Conservation (phyloP, 2,888 invertebrate species). For the Drosophila testacea region DNA sequence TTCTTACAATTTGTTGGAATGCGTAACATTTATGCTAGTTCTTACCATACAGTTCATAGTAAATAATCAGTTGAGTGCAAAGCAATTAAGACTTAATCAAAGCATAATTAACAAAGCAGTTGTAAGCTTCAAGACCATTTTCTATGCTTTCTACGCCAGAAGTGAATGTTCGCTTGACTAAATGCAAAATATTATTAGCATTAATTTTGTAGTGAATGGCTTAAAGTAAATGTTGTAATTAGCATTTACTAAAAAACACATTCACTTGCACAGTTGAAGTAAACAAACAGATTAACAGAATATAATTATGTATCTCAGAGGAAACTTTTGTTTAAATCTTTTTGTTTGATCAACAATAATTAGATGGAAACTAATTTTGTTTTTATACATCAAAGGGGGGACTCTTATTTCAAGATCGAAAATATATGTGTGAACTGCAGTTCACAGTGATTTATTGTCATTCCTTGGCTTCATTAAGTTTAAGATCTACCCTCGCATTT, state of each 20-base stretch:
- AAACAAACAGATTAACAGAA: not conserved
- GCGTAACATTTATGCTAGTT: not conserved
- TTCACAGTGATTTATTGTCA: too few species aligned
- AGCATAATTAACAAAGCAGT: not conserved
- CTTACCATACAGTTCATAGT: not conserved
- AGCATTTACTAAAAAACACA: constrained; percentile 3
- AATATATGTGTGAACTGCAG: too few species aligned
- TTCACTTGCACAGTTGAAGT: not conserved
- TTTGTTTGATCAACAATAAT: too few species aligned
- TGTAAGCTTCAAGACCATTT: not conserved
- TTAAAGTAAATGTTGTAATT: not conserved
- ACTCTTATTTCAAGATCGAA: too few species aligned
- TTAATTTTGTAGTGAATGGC: constrained; percentile 6
- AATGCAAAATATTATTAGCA: constrained; percentile 1
- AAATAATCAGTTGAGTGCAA: not conserved
- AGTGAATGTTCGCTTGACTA: not conserved
- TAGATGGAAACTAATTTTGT: too few species aligned
- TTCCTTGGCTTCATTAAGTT: not conserved
- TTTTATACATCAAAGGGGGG: too few species aligned
- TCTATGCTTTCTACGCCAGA: constrained; percentile 14
- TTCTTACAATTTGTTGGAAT: not conserved
- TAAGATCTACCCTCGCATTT: constrained; percentile 31
- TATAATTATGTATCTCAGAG: not conserved
- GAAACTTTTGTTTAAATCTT: not conserved
- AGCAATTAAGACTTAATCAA: not conserved